Percentiles rank a stretch among this genome's conserved stretches.
Evolutionary conservation across 2,113 vertebrate genomes (phyloP).

Genomic region (Gila orcuttii): DNA sequence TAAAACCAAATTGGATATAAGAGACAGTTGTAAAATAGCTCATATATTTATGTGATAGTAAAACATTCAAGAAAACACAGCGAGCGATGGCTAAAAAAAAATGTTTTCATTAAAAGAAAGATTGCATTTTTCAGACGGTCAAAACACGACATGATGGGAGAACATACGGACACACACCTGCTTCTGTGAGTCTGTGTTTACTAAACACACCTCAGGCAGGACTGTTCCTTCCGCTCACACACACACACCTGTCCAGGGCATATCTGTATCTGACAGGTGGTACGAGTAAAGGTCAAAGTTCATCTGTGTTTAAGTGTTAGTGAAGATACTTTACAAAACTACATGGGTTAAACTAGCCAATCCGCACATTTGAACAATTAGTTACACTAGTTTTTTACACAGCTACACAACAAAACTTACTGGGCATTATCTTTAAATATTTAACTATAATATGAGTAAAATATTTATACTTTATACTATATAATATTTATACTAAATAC

Average conservation of each 20-base stretch:
- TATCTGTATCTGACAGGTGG: conserved; percentile 32
- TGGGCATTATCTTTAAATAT: not conserved
- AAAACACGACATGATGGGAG: not conserved
- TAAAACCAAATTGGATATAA: not conserved
- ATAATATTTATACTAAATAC: too few species aligned
- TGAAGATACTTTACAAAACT: not conserved
- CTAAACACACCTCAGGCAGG: conserved; percentile 42
- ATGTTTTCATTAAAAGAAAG: not conserved
- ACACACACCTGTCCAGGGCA: conserved; percentile 34
- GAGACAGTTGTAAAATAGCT: not conserved
- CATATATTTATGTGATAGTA: not conserved
- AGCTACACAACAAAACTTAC: not conserved
- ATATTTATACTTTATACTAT: too few species aligned
- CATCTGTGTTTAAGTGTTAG: not conserved
- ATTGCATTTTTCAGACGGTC: not conserved
- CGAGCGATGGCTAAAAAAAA: not conserved
- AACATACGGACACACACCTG: conserved; percentile 47
- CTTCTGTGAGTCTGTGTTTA: conserved; percentile 51
- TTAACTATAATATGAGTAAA: not conserved
- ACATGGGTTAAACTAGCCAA: not conserved
- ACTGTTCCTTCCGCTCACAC: not conserved
- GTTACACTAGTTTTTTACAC: not conserved
- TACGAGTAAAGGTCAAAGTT: not conserved
- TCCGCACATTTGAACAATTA: not conserved
- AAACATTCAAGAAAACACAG: not conserved